Percentiles rank a stretch among this genome's conserved stretches.
Evolutionary conservation across 2,113 vertebrate genomes (phyloP).

Genomic region (Spilogale gracilis): DNA sequence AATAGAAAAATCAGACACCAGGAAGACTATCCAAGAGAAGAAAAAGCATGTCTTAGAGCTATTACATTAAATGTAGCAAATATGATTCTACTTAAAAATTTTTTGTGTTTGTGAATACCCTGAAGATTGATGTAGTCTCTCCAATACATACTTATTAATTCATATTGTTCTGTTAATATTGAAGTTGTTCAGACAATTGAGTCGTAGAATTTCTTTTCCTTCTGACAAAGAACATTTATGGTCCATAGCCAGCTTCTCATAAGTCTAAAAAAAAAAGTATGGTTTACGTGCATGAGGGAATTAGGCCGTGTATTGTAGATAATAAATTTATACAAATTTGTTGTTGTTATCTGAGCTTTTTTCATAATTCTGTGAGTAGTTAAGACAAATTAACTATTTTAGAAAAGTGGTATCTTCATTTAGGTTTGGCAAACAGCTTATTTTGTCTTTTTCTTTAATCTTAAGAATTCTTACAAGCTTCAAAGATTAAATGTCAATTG

Average conservation of each 20-base stretch:
- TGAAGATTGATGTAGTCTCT: slow-evolving; percentile 53
- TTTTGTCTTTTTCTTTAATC: slow-evolving; percentile 71
- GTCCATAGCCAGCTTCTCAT: slow-evolving; percentile 18
- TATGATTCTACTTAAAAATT: slow-evolving; percentile 59
- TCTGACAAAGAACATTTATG: slow-evolving; percentile 44
- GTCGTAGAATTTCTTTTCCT: not conserved
- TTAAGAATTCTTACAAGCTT: slow-evolving; percentile 54
- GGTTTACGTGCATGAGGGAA: not conserved
- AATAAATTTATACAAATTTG: slow-evolving; percentile 28
- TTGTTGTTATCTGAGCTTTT: slow-evolving; percentile 16
- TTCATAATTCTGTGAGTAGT: slow-evolving; percentile 37
- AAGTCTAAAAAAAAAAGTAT: not conserved
- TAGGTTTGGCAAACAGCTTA: slow-evolving; percentile 1
- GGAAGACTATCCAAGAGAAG: slow-evolving; percentile 72
- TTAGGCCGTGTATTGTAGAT: not conserved
- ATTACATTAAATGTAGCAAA: slow-evolving; percentile 77
- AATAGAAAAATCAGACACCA: slow-evolving; percentile 86
- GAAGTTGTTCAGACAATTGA: slow-evolving; percentile 8
- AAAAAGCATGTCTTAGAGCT: slow-evolving; percentile 73
- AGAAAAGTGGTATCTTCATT: slow-evolving; percentile 63
- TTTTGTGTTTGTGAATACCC: slow-evolving; percentile 8
- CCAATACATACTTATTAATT: slow-evolving; percentile 31
- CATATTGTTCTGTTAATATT: not conserved
- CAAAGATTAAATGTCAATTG: not conserved
- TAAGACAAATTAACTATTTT: slow-evolving; percentile 52